A percentile compares a stretch with the other conserved stretches of the same genome.
phyloP scores from a whole-genome alignment of 2,113 vertebrate genomes.

The Anser brachyrhynchus region DNA sequence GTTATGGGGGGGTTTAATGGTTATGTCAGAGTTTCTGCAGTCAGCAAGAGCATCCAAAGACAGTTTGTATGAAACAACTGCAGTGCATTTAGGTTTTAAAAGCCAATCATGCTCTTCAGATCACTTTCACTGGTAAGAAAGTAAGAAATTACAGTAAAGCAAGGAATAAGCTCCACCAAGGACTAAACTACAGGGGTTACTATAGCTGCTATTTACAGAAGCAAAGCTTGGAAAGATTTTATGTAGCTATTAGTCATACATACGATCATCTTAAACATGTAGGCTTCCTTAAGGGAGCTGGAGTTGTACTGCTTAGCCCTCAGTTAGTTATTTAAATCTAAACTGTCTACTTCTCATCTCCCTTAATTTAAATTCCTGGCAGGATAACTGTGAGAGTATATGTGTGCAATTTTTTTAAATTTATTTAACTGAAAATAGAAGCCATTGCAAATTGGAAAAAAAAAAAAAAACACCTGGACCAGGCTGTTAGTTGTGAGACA shows the following conservation, averaged over 20 bases:
- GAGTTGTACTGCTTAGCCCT: background rate
- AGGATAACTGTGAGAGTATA: background rate
- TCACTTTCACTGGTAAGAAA: background rate
- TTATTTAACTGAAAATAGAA: background rate
- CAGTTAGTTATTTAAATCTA: background rate
- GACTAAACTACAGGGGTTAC: background rate
- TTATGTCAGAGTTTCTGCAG: background rate
- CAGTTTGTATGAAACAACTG: background rate
- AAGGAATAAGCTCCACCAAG: background rate
- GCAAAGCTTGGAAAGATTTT: background rate
- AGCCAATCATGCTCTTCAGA: background rate
- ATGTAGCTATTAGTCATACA: background rate
- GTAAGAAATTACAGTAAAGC: background rate
- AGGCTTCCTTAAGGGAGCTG: background rate
- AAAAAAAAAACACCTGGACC: background rate
- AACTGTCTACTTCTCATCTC: background rate
- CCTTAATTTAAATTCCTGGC: background rate
- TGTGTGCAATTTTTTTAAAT: background rate
- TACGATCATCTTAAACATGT: background rate
- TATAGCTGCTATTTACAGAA: background rate
- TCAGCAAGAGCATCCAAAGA: background rate
- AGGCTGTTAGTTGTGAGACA: background rate
- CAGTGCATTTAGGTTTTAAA: background rate
- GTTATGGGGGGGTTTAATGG: background rate
- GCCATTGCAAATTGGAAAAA: background rate